These are phyloP conservation scores for Oscheius sp. DNA, from an alignment of 1,140 invertebrate species.

Conservation along the genomic window DNA sequence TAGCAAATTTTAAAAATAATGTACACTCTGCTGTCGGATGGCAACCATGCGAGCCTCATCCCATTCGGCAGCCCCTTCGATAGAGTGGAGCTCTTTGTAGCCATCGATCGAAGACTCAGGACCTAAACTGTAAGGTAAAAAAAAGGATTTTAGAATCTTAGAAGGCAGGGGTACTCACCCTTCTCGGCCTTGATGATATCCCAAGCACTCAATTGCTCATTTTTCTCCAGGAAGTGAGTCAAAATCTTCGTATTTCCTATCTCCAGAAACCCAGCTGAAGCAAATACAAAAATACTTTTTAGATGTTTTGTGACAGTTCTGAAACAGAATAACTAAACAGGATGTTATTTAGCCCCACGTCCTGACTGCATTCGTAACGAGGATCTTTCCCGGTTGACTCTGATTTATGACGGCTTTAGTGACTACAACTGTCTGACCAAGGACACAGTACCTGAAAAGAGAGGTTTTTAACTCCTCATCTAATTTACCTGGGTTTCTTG, in stretches of 20 bases:
- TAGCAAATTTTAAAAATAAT: too few species aligned
- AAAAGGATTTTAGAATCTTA: not conserved
- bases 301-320: conserved; percentile 1
- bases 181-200: conserved; percentile 37
- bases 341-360: conserved; percentile 24
- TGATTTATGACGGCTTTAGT: conserved; percentile 16
- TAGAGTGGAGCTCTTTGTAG: conserved; percentile 36
- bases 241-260: conserved; percentile 16
- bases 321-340: not conserved
- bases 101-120: conserved; percentile 37
- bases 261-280: conserved; percentile 23
- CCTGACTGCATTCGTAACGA: conserved; percentile 38
- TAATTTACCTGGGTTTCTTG: conserved; percentile 30
- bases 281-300: conserved; percentile 27
- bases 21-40: conserved; percentile 5
- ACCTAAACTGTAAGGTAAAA: conserved; percentile 15
- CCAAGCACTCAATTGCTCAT: conserved; percentile 29
- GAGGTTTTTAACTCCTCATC: not conserved
- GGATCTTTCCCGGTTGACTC: conserved; percentile 29
- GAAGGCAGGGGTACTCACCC: not conserved
- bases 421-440: conserved; percentile 34
- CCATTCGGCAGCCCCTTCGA: conserved; percentile 30
- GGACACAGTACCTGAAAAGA: not conserved
- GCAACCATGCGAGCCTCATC: conserved; percentile 29
- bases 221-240: conserved; percentile 31